These are phyloP conservation scores for Halcyon malimbica DNA, from an alignment of 2,113 vertebrate genomes.

Conservation along the genomic window DNA sequence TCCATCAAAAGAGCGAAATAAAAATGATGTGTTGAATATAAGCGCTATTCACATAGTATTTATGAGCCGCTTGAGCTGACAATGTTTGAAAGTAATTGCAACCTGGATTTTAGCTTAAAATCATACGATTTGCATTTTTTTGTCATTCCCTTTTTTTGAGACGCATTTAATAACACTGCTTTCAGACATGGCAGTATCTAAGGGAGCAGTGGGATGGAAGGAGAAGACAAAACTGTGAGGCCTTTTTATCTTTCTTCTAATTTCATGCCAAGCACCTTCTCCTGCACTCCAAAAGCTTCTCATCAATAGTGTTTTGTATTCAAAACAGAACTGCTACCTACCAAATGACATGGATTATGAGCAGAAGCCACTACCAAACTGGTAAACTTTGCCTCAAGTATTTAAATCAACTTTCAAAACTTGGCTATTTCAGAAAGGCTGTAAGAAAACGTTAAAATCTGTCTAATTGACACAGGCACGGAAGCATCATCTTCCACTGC, in stretches of 20 bases:
- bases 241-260: background rate
- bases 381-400: background rate
- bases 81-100: background rate
- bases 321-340: background rate
- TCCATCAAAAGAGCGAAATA: background rate
- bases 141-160: background rate
- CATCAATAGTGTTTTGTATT: background rate
- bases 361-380: background rate
- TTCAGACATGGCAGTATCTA: background rate
- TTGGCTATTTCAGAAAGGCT: background rate
- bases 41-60: background rate
- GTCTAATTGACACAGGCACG: background rate
- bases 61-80: background rate
- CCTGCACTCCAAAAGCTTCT: background rate
- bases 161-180: background rate
- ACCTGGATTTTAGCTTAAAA: background rate
- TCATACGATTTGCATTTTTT: background rate
- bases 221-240: background rate
- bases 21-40: background rate
- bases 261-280: background rate
- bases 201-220: background rate
- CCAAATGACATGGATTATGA: no score
- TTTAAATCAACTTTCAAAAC: background rate
- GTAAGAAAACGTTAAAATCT: background rate
- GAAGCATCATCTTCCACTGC: background rate